Base-by-base conservation (phyloP, 2,797 vertebrate species). In the Psittacula echo region DNA sequence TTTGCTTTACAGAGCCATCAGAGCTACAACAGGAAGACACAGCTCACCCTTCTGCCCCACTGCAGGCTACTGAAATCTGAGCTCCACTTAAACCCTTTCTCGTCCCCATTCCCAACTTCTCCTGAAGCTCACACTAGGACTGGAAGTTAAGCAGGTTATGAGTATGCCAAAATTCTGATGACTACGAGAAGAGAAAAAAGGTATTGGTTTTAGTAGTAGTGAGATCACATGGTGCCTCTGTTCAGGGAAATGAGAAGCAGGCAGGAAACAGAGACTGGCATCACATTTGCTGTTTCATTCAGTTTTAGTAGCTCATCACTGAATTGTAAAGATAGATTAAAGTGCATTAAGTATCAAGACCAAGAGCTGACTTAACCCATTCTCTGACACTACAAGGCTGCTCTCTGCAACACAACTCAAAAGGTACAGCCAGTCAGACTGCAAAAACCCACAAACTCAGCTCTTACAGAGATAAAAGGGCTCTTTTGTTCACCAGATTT, bases 251-350 rank as follows among this genome's bases (percentile, higher is more conserved):
- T 1, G 66, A 86, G 58, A 51, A 10, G 42, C 53, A 29, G 53
- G 53, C 19, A 3, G 62, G 39, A 78, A 71, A 65, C 11, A 4
- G 9, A 48, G 17, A 19, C 7, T 3, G 26, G 42, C 44, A n/a
- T 2, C 1, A 62, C 62, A 60, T 13, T 50, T 47, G 42, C 62
- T 10, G 26, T 4, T 61, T 50, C 44, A 24, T 41, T 32, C 12
- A 0, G 9, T 50, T 45, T 26, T 27, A 32, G 18, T 2, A 58
- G 66, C 12, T 47, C 14, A 3, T 6, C n/a, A 26, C 3, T 8
- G 7, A 71, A 53, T 0, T n/a, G 44, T 22, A 32, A n/a, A 85
- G n/a, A 27, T 2, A 30, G 21, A 6, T 12, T 27, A 1, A 60
- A 60, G 9, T 19, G 20, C 30, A 34, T 47, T 74, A 39, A 87